These are phyloP conservation scores for Acanthosepion lycidas DNA, from an alignment of 2,888 invertebrate species.

Conservation along the genomic window DNA sequence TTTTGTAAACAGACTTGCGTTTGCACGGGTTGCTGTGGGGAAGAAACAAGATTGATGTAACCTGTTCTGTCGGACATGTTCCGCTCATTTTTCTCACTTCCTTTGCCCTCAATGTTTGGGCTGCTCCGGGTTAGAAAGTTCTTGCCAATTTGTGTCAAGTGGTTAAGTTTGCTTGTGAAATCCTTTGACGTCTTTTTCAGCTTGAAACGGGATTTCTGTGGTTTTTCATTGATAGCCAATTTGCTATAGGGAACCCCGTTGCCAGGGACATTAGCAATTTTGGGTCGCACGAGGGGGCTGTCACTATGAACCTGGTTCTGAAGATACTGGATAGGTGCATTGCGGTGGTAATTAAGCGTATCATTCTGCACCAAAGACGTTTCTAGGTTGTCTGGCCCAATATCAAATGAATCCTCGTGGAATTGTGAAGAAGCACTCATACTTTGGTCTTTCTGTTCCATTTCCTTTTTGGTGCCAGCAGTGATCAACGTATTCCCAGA, in stretches of 20 bases:
- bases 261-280: conserved; percentile 73
- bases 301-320: conserved; percentile 71
- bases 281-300: conserved; percentile 66
- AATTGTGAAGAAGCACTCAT: neutral
- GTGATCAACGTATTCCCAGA: conserved; percentile 74
- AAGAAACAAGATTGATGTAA: neutral
- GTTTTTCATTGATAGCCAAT: conserved; percentile 40
- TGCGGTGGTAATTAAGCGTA: conserved; percentile 66
- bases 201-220: conserved; percentile 51
- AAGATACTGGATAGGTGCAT: conserved; percentile 81
- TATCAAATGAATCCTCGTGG: conserved; percentile 66
- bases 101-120: conserved; percentile 41
- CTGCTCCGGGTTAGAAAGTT: conserved; percentile 38
- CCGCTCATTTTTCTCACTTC: neutral
- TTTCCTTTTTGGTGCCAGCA: conserved; percentile 48
- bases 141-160: conserved; percentile 55
- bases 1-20: conserved; percentile 68
- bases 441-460: conserved; percentile 23
- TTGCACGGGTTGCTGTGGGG: conserved; percentile 53
- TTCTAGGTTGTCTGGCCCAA: conserved; percentile 69
- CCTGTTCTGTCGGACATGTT: neutral
- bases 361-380: conserved; percentile 77
- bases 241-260: conserved; percentile 58
- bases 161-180: conserved; percentile 58
- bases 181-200: conserved; percentile 63